Conservation (phyloP, 64 coral and sea anemone species). For the Trachythela sp. region DNA sequence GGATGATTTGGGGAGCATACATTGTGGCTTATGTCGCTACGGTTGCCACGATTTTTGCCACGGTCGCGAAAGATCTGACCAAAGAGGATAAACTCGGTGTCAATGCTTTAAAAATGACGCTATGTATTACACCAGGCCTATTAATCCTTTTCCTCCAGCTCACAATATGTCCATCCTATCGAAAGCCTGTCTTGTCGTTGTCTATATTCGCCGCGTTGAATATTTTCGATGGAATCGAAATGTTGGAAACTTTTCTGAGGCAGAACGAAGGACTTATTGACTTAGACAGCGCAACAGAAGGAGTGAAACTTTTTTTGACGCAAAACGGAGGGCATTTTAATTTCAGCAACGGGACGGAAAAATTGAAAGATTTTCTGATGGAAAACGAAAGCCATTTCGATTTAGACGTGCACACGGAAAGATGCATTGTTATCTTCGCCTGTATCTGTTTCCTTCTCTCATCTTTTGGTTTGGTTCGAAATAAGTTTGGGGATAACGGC, state of each 20-base stretch:
- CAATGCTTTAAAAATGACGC: neutral
- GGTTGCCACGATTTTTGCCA: neutral
- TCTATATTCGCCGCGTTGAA: neutral
- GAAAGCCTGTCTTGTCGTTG: neutral
- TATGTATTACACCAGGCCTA: neutral
- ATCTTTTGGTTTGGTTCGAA: neutral
- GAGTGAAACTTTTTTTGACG: no score
- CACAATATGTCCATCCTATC: neutral
- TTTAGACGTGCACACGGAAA: neutral
- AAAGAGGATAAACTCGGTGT: neutral
- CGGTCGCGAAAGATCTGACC: neutral
- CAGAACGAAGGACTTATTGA: neutral
- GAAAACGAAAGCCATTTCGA: no score
- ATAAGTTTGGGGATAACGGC: neutral
- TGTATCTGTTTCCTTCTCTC: neutral
- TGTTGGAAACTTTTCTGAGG: neutral
- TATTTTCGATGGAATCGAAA: conserved; percentile 15
- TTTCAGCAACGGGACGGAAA: no score
- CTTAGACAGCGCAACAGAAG: neutral
- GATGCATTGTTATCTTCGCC: neutral
- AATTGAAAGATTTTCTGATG: no score
- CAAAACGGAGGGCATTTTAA: no score
- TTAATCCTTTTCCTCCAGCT: neutral
- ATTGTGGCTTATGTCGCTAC: neutral
- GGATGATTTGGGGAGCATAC: neutral